Conservation (phyloP, 2,797 vertebrate genomes). For the Siniperca scherzeri region DNA sequence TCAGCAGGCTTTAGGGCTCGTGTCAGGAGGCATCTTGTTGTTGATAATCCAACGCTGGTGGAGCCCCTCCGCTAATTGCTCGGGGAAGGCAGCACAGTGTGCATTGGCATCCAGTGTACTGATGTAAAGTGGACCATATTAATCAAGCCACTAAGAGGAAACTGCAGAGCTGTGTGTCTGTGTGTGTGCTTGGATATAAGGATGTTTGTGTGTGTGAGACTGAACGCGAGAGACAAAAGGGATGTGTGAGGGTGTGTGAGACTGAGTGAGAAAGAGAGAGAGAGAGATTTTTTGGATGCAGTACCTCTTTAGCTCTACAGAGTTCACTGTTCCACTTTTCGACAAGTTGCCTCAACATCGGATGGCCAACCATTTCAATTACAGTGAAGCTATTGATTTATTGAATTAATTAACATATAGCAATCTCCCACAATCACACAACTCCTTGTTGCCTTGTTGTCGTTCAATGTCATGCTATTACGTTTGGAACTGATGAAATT, state of each 20-base stretch:
- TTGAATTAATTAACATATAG: conserved; percentile 83
- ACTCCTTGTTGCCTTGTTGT: conserved; percentile 63
- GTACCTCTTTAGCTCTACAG: conserved; percentile 76
- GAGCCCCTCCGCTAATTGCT: conserved; percentile 85
- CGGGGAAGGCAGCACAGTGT: conserved; percentile 81
- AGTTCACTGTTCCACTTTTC: conserved; percentile 83
- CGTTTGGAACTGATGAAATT: conserved; percentile 54
- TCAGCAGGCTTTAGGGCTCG: conserved; percentile 82
- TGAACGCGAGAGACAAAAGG: conserved; percentile 39
- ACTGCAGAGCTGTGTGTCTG: conserved; percentile 39
- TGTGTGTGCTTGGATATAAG: conserved; percentile 10
- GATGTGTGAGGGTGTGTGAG: conserved; percentile 16
- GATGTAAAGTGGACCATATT: conserved; percentile 86
- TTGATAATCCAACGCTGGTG: conserved; percentile 84
- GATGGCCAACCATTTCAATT: conserved; percentile 76
- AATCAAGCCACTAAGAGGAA: conserved; percentile 81
- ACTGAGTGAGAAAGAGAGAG: neutral
- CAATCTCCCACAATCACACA: conserved; percentile 76
- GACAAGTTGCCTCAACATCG: conserved; percentile 31
- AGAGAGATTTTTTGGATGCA: conserved; percentile 37
- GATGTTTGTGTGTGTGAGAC: conserved; percentile 30
- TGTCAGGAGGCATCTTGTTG: conserved; percentile 86
- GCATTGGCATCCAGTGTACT: conserved; percentile 80
- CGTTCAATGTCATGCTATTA: conserved; percentile 46
- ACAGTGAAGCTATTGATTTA: conserved; percentile 82